Base-by-base conservation (phyloP, 2,797 vertebrate genomes). In the Syngnathus acus region DNA sequence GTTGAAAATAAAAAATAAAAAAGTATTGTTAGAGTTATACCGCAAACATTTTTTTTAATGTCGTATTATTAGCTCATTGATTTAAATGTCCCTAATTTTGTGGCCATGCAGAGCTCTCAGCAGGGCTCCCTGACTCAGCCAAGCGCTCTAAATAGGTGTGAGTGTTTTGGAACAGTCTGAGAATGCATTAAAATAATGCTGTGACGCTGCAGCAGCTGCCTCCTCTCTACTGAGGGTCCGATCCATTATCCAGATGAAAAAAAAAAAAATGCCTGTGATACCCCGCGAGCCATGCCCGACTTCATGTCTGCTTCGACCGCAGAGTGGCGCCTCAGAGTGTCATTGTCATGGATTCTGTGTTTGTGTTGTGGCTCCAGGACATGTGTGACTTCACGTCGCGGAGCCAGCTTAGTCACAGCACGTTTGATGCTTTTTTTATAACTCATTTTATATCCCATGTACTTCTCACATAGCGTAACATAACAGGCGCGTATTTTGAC, bases 401-500 rank as follows among this genome's bases (percentile, higher is more conserved):
- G 80, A 86, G 80, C 83, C 82, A 66, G 84, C 71, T 47, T 79
- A 81, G 73, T 78, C 78, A 69, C 62, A 68, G 70, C 78, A 78
- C 76, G 77, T 80, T 77, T 84, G 80, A 82, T 76, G 80, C 77
- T 85, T 82, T 85, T 89, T 86, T 86, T 88, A 84, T 74, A 88
- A 74, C 78, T 73, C 80, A 77, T 79, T 74, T 74, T 32, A 77
- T 84, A 85, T 74, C 78, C 78, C 72, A 40, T 79, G 68, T 42
- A 75, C 51, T 66, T 86, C 85, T 88, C 87, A 77, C 67, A 79
- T 89, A 81, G 75, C 84, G 84, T 82, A 86, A 72, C 82, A 89
- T 86, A 89, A 86, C 84, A 86, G 68, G 65, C 65, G 79, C 70
- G 73, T 86, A 82, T 88, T 88, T 89, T 88, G 82, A 86, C 82